Base-by-base conservation (phyloP, 2,888 invertebrate genomes). In the Amphipyra tragopoginis region DNA sequence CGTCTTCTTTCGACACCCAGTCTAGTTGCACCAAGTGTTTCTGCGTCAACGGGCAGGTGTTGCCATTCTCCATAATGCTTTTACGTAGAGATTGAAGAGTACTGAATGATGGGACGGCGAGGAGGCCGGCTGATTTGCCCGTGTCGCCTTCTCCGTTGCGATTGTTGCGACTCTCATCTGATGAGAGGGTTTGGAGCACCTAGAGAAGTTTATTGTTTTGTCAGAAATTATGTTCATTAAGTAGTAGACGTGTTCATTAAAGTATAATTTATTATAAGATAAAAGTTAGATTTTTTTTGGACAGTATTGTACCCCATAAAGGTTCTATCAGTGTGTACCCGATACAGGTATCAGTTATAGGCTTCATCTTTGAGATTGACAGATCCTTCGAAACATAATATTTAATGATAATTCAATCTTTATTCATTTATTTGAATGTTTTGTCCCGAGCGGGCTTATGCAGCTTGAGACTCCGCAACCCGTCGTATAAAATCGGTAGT, bases 1-100 rank as follows among this genome's bases (percentile, higher is more conserved):
- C 99, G 87, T 99, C 99, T 90, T 99, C 99, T 79, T 99, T 99
- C 0, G 99, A 99, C 10, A 99, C 99, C 99, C 99, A 99, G 92
- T 99, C 99, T 40, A 99, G 93, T 86, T 99, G 99, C 0, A 99
- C 99, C 29, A 99, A 94, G 90, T 98, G 98, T 89, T 98, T 98
- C 86, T 98, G 98, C 0, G 98, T 98, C 39, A 98, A 89, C 0
- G 98, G 98, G 82, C 98, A 98, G 0, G 98, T 98, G 87, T 98
- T 98, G 4, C 98, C 98, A 86, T 98, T 98, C 89, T 98, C 98
- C 79, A 98, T 97, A 42, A 98, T 98, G 44, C 98, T 98, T 87
- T 97, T 98, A 60, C 98, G 95, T 59, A 98, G 89, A 0, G 98
- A 98, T 76, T 98, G 98, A 15, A 98, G 90, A 0, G 98, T 98